A percentile compares a stretch with the other conserved stretches of the same genome.
These are phyloP conservation scores for Balearica regulorum DNA, from an alignment of 2,797 vertebrate species.

Conservation along the genomic window DNA sequence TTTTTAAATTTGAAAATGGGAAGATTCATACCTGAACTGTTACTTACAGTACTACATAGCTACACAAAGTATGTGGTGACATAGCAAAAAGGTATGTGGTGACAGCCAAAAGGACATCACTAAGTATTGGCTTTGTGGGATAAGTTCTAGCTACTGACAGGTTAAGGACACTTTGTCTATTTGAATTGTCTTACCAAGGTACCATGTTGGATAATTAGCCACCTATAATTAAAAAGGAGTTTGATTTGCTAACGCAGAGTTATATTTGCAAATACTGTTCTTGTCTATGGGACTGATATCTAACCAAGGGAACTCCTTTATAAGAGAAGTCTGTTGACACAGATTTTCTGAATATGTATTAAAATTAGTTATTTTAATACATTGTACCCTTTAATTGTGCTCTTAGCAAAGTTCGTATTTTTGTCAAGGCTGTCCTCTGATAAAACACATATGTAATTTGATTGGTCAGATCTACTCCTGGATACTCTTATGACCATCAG, in stretches of 20 bases:
- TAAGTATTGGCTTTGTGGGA: not conserved
- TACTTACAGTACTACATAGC: not conserved
- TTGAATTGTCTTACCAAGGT: not conserved
- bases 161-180: not conserved
- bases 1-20: not conserved
- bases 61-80: not conserved
- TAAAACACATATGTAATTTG: not conserved
- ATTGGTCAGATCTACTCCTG: not conserved
- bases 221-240: not conserved
- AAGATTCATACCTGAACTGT: not conserved
- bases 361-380: not conserved
- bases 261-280: not conserved
- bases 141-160: not conserved
- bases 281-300: not conserved
- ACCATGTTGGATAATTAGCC: not conserved
- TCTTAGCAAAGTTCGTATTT: not conserved
- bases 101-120: not conserved
- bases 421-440: not conserved
- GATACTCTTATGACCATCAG: not conserved
- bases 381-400: not conserved
- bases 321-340: not conserved
- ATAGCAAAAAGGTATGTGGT: not conserved
- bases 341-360: not conserved
- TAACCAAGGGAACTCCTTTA: not conserved
- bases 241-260: not conserved